Base-by-base conservation (phyloP, 2,113 vertebrate species). In the Cochlearius cochlearius region DNA sequence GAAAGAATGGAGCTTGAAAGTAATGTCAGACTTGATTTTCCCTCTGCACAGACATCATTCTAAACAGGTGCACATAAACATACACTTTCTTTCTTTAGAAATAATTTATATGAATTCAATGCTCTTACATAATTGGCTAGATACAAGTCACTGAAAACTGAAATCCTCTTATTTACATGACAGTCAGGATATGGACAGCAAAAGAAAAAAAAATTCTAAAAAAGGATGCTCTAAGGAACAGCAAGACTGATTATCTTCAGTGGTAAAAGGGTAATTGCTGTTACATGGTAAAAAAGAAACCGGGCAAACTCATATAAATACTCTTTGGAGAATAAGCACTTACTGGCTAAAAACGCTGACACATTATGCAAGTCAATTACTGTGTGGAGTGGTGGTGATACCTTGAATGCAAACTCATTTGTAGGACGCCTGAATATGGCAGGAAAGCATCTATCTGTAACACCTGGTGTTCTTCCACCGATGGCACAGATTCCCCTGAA, bases 1-100 rank as follows among this genome's bases (percentile, higher is more conserved):
- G 69, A 78, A 91, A 91, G 73, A 87, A 85, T 3, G 11, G 26
- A 82, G 22, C 67, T 73, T 89, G 49, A 90, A 91, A 87, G 77
- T 63, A 0, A 91, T 86, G 94, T 94, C 84, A 94, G 74, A 92
- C 66, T 72, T 80, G 45, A 90, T 91, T 92, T 89, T 90, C 55
- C 49, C 45, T 69, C 76, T 77, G 55, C 49, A 58, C 19, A 81
- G 27, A 34, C 56, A 64, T 15, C 9, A 1, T 74, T 78, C 27
- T 80, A 86, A 95, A 86, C 27, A 94, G 78, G 38, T 62, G 88
- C 55, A 86, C 58, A 72, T 19, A 96, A 80, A 83, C 36, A 69
- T 15, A 69, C 1, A 5, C 52, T 49, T 88, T 12, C 68, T 90
- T 88, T 56, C 76, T 91, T 91, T 49, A 87, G 60, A 81, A 92